phyloP scores from a whole-genome alignment of 2,888 invertebrate species.

The Calliopum simillimum region DNA sequence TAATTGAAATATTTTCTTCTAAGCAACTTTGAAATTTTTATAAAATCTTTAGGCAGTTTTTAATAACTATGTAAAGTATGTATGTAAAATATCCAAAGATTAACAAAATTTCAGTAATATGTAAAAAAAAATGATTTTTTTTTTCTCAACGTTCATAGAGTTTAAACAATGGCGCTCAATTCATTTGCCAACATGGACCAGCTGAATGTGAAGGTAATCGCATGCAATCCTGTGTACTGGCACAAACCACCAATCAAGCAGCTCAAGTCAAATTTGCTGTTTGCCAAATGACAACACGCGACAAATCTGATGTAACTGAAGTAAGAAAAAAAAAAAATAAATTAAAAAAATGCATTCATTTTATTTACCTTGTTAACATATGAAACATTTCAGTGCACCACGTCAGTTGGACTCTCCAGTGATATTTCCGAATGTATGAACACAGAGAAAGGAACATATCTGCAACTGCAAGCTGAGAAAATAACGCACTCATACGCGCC shows the following conservation, averaged over 20 bases:
- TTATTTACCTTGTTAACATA: background rate
- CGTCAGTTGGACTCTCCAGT: constrained; percentile 61
- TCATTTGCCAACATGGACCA: constrained; percentile 75
- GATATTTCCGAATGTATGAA: constrained; percentile 65
- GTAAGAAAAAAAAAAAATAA: constrained; percentile 44
- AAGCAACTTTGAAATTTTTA: too few species aligned
- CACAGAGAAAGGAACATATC: constrained; percentile 64
- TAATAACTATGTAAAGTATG: too few species aligned
- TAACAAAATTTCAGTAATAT: too few species aligned
- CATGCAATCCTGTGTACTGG: constrained; percentile 73
- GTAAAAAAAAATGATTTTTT: background rate
- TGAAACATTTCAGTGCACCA: constrained; percentile 64
- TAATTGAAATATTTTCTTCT: too few species aligned
- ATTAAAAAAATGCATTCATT: background rate
- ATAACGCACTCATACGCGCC: constrained; percentile 65
- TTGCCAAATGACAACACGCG: constrained; percentile 70
- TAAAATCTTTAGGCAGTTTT: too few species aligned
- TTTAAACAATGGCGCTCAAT: constrained; percentile 65
- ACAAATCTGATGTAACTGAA: constrained; percentile 63
- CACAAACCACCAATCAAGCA: constrained; percentile 62
- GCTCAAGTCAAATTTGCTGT: constrained; percentile 68
- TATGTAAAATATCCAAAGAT: too few species aligned
- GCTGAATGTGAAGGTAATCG: constrained; percentile 74
- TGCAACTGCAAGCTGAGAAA: constrained; percentile 69
- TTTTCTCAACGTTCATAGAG: constrained; percentile 44